Percentiles rank a stretch among this genome's conserved stretches.
Evolutionary conservation across 2,797 vertebrate species (phyloP).

Genomic region (Phalloptychus januarius): DNA sequence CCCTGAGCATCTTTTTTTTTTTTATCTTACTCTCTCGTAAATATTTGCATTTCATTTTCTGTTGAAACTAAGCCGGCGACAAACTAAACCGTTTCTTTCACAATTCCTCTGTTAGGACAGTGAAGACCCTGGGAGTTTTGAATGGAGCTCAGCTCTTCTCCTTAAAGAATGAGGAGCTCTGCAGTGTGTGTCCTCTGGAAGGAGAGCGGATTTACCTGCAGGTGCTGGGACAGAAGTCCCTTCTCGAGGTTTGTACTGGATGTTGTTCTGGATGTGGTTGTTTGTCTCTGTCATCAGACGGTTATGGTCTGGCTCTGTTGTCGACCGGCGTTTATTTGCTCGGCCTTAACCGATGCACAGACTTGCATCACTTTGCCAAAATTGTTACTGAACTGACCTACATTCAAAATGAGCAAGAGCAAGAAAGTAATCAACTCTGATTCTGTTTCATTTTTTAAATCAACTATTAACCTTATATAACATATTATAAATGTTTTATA

Average conservation of each 20-base stretch:
- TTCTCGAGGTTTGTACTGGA: slow-evolving; percentile 83
- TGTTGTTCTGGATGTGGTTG: slow-evolving; percentile 5
- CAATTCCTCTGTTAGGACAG: slow-evolving; percentile 75
- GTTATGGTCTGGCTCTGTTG: slow-evolving; percentile 8
- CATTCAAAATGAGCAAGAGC: background rate
- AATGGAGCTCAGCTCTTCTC: slow-evolving; percentile 83
- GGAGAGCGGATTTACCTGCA: slow-evolving; percentile 86
- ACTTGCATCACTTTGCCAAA: slow-evolving; percentile 14
- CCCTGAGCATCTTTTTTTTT: background rate
- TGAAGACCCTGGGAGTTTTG: slow-evolving; percentile 80
- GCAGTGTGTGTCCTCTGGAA: slow-evolving; percentile 77
- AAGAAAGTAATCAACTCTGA: background rate
- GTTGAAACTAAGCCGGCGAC: background rate
- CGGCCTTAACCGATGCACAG: slow-evolving; percentile 39
- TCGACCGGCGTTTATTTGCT: slow-evolving; percentile 43
- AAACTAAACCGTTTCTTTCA: background rate
- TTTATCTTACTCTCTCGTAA: background rate
- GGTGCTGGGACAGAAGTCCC: slow-evolving; percentile 83
- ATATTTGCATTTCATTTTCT: background rate
- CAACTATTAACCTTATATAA: background rate
- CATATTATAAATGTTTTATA: background rate
- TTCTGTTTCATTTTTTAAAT: background rate
- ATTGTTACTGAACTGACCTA: slow-evolving; percentile 30
- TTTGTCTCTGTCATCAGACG: slow-evolving; percentile 17
- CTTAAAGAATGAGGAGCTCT: slow-evolving; percentile 78